Evolutionary conservation across 2,797 vertebrate species (phyloP).

Genomic region (Danionella dracula): DNA sequence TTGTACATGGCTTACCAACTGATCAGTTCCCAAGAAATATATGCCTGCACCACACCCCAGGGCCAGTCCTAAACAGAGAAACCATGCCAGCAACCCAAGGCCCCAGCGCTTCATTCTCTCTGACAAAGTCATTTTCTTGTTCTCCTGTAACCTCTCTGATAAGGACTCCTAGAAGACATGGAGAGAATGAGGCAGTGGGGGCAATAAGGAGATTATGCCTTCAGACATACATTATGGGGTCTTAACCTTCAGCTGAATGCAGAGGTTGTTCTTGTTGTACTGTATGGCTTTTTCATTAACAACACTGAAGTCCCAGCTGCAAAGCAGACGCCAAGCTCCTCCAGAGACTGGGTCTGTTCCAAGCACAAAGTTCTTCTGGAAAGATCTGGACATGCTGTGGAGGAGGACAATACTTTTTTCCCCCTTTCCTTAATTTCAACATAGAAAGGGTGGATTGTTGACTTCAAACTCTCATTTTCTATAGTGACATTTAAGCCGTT

Average conservation of each 20-base stretch:
- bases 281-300: slow-evolving; percentile 80
- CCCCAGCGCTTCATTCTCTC: slow-evolving; percentile 59
- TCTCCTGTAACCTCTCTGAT: slow-evolving; percentile 63
- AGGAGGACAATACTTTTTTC: background rate
- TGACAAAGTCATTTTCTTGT: slow-evolving; percentile 51
- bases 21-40: slow-evolving; percentile 68
- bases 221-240: background rate
- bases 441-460: background rate
- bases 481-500: background rate
- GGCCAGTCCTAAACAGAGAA: slow-evolving; percentile 68
- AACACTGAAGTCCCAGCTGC: slow-evolving; percentile 90
- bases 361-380: slow-evolving; percentile 76
- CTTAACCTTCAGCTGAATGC: slow-evolving; percentile 83
- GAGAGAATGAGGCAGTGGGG: background rate
- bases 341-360: slow-evolving; percentile 54
- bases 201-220: background rate
- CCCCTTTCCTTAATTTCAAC: background rate
- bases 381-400: slow-evolving; percentile 83
- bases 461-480: background rate
- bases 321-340: slow-evolving; percentile 80
- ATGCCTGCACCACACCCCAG: slow-evolving; percentile 70
- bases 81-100: slow-evolving; percentile 73
- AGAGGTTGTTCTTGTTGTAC: slow-evolving; percentile 82
- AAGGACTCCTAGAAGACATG: slow-evolving; percentile 75
- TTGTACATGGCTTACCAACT: background rate